Base-by-base conservation (phyloP, 2,888 invertebrate genomes). In the Agrotis clavis region DNA sequence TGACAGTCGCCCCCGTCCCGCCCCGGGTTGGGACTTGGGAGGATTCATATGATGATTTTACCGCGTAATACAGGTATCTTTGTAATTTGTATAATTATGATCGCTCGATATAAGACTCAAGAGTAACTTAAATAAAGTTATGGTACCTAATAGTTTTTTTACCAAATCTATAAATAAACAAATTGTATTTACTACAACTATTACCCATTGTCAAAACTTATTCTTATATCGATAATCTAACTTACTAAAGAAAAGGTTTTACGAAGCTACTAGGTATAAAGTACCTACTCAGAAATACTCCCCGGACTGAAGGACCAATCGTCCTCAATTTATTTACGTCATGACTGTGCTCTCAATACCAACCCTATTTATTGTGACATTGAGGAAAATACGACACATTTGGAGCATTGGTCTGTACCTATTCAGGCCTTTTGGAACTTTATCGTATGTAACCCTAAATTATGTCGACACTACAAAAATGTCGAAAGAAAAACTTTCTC, bases 281-380 rank as follows among this genome's bases (percentile, higher is more conserved):
- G 41, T 41, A 11, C 41, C 41, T 41, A 70, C 60, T 64, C 56
- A 54, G 67, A 62, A 65, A 67, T 30, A 50, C 50, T 66, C 48
- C 19, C 50, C 62, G 62, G 77, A 59, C n/a, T 47, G 51, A 53
- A 68, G 67, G 67, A 72, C 62, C 82, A 50, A 64, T 67, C 64
- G 61, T 78, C 30, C 72, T 57, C 77, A 68, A 73, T 82, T 66
- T 79, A 79, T 78, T 78, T 78, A 51, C 51, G 66, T 65, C 65
- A 61, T 61, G n/a, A n/a, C n/a, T n/a, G 60, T 69, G 54, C 50
- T 61, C 57, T 18, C 41, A 41, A 30, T 63, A 74, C 41, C 61
- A 79, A 71, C 71, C 77, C 56, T 82, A 69, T 69, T 77, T 79
- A 71, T 79, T 65, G 82, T 67, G 51, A 81, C 64, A 53, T 77